Evolutionary conservation across 2,888 invertebrate genomes (phyloP), one percentile per base, ranked within the genome.

Genomic region (Drosophila mercatorum): DNA sequence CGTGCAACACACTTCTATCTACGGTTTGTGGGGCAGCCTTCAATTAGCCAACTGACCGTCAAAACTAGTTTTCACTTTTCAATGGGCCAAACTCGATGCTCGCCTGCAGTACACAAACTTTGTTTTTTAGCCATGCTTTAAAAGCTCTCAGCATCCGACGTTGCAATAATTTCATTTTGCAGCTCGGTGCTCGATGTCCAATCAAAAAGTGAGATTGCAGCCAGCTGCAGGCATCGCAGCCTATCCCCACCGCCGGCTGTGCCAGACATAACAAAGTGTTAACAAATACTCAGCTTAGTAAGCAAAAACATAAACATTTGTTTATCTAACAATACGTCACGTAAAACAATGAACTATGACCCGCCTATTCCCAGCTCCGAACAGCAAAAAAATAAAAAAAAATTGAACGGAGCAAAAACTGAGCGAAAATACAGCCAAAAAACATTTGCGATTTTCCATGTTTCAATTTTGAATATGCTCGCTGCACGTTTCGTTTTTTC

Each of bases 31-130:
- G 67, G 57, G 53, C 68, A 79, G 68, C 78, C 68, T 87, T 89
- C 83, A 87, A 83, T 83, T 87, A 78, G 75, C 71, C 78, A 83
- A 75, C 81, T 83, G 88, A 81, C 88, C 78, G 79, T 84, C 85
- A 87, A 89, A 81, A 75, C 75, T 81, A 46, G 56, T 68, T 80
- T 81, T 83, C 75, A 75, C 70, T 85, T 88, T 74, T 10, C 43
- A 8, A 38, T 46, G 31, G 17, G 22, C 4, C 31, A 3, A 53
- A 17, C 11, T n/a, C 49, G 34, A 34, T 7, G 5, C 34, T 34
- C 34, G 6, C 10, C 12, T 14, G 65, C 53, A 55, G 66, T 44
- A 41, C 58, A 59, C 52, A 52, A 52, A 56, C 62, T 40, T 46
- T 51, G 47, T 58, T 40, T 60, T 72, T 14, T n/a, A 11, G 31